Conservation (phyloP, 2,113 vertebrate species). For the Noctilio leporinus region DNA sequence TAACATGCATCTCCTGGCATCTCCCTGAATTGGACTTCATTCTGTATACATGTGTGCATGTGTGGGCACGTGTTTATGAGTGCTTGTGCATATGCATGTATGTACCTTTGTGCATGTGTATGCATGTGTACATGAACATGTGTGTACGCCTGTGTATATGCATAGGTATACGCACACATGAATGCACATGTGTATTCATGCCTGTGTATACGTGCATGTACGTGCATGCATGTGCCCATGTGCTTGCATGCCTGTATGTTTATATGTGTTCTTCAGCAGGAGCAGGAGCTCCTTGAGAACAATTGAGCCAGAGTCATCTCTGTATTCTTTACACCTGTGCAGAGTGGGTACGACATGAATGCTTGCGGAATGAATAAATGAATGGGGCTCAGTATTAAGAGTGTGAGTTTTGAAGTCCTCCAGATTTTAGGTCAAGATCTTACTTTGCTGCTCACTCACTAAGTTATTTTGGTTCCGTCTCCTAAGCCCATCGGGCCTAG, state of each 20-base stretch:
- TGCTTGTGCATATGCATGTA: rapidly evolving
- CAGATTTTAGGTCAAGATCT: background rate
- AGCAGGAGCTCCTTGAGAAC: background rate
- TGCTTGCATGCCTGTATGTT: background rate
- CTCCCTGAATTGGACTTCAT: background rate
- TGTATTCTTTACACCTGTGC: rapidly evolving
- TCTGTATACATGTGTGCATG: background rate
- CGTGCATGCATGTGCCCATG: background rate
- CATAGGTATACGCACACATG: rapidly evolving
- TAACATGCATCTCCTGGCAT: background rate
- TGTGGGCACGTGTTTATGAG: background rate
- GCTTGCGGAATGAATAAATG: background rate
- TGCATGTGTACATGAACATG: rapidly evolving
- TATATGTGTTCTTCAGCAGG: background rate
- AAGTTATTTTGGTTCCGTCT: background rate
- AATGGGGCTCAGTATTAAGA: background rate
- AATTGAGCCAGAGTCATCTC: background rate
- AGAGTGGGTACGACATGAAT: background rate
- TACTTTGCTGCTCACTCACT: background rate
- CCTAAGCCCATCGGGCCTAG: rapidly evolving
- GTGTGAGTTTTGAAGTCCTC: background rate
- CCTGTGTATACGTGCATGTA: rapidly evolving
- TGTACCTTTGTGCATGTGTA: rapidly evolving
- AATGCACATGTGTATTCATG: rapidly evolving
- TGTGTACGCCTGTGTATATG: rapidly evolving